Base-by-base conservation (phyloP, 2,797 vertebrate species). In the Acanthis flammea region DNA sequence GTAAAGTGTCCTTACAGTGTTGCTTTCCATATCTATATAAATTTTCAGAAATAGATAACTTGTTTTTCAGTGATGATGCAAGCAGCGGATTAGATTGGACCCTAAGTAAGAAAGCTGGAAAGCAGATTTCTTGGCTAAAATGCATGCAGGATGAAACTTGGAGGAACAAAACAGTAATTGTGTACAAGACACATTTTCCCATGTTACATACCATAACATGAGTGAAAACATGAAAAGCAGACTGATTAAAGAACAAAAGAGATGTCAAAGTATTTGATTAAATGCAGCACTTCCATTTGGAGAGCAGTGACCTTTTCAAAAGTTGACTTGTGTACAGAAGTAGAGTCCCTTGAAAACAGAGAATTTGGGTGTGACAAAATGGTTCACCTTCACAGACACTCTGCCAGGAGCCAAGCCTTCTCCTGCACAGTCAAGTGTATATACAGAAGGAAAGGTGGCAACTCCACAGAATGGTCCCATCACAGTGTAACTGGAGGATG, bases 381-480 rank as follows among this genome's bases (percentile, higher is more conserved):
- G 33, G 11, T 53, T 86, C 44, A 47, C 25, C n/a, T 61, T 75
- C 42, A 35, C 0, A 54, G 61, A 60, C 25, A 9, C 19, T 31
- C 31, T 28, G 30, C 6, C 51, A 82, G 48, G 18, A 68, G 7
- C 12, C 28, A 86, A 75, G 9, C 8, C 50, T 63, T 80, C 42
- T 84, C 22, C 23, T 48, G 25, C 28, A 10, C 0, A 0, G 7
- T 24, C 18, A 37, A 24, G 12, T 1, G 1, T 33, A 10, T 5
- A 4, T 5, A 15, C 0, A 2, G 57, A 83, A 74, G 24, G 21
- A 67, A 72, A 74, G 10, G 7, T 44, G 57, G 22, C 51, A 88
- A 9, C 12, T 88, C 48, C 51, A 25, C 11, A 33, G 55, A 47
- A 50, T 45, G 31, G 16, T 14, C 14, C 7, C 30, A 14, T 48